Conservation (phyloP, 2,797 vertebrate species). For the Phoxinus dragarum region DNA sequence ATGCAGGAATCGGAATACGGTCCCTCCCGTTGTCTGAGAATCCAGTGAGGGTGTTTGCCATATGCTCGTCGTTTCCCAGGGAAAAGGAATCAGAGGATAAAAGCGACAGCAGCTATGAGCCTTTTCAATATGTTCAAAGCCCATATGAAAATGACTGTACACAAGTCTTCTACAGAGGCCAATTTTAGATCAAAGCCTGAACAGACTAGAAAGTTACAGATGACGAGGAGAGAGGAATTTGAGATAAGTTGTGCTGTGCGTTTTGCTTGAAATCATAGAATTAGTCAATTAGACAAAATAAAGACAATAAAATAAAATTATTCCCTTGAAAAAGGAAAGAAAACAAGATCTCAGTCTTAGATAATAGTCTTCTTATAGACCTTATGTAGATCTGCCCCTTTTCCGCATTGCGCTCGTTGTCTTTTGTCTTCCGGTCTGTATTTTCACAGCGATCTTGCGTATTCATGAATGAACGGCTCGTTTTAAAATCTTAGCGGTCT, state of each 20-base stretch:
- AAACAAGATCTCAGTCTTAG: conserved; percentile 8
- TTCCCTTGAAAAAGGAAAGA: conserved; percentile 19
- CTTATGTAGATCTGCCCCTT: too few relatives aligned
- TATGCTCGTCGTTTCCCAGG: conserved; percentile 90
- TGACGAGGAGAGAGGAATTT: conserved; percentile 55
- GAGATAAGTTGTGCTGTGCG: conserved; percentile 39
- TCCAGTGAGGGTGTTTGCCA: conserved; percentile 90
- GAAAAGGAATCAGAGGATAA: conserved; percentile 87
- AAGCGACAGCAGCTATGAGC: conserved; percentile 84
- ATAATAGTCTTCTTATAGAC: neutral
- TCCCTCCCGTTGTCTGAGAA: conserved; percentile 88
- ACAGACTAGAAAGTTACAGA: conserved; percentile 54
- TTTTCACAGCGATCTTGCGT: too few relatives aligned
- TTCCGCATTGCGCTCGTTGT: too few relatives aligned
- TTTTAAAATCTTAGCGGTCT: too few relatives aligned
- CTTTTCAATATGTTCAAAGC: conserved; percentile 93
- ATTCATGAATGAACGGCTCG: too few relatives aligned
- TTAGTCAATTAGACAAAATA: conserved; percentile 53
- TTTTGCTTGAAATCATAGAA: conserved; percentile 68
- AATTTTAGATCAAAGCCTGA: conserved; percentile 81
- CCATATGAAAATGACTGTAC: conserved; percentile 83
- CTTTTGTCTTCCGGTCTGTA: too few relatives aligned
- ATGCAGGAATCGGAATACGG: conserved; percentile 86
- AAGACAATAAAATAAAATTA: neutral
- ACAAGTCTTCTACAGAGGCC: conserved; percentile 75